These are phyloP conservation scores for Himalopsyche kuldschensis DNA, from an alignment of 2,888 invertebrate genomes.

Conservation along the genomic window DNA sequence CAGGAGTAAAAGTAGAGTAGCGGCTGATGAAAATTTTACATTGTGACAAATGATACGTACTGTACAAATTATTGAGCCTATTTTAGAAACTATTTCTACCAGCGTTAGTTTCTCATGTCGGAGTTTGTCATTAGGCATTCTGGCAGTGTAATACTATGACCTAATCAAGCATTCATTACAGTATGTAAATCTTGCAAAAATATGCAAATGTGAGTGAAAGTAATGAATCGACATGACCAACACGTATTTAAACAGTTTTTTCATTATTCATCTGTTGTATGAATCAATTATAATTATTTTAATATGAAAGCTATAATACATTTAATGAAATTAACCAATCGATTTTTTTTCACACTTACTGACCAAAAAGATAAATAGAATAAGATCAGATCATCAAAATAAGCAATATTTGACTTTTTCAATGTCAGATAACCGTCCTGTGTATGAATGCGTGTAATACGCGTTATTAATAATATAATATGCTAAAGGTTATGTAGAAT, in stretches of 20 bases:
- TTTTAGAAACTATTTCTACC: neutral
- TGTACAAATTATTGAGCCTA: neutral
- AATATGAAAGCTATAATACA: too few relatives aligned
- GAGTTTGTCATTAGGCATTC: neutral
- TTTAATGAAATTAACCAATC: too few relatives aligned
- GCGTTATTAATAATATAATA: too few relatives aligned
- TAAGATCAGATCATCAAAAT: too few relatives aligned
- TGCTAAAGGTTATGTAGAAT: too few relatives aligned
- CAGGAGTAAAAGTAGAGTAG: neutral
- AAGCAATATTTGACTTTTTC: too few relatives aligned
- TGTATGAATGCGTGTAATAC: too few relatives aligned
- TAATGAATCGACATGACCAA: neutral
- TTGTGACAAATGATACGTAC: neutral
- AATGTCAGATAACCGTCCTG: too few relatives aligned
- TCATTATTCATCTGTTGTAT: neutral
- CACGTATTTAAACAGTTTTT: neutral
- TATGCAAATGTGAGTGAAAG: neutral
- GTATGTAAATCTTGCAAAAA: neutral
- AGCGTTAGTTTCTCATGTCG: neutral
- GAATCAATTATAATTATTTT: neutral
- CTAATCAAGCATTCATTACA: neutral
- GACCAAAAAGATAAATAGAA: too few relatives aligned
- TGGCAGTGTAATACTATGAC: neutral
- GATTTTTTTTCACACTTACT: too few relatives aligned
- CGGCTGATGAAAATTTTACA: neutral